Evolutionary conservation across 2,888 invertebrate species (phyloP).

Genomic region (Tetanocera ferruginea): DNA sequence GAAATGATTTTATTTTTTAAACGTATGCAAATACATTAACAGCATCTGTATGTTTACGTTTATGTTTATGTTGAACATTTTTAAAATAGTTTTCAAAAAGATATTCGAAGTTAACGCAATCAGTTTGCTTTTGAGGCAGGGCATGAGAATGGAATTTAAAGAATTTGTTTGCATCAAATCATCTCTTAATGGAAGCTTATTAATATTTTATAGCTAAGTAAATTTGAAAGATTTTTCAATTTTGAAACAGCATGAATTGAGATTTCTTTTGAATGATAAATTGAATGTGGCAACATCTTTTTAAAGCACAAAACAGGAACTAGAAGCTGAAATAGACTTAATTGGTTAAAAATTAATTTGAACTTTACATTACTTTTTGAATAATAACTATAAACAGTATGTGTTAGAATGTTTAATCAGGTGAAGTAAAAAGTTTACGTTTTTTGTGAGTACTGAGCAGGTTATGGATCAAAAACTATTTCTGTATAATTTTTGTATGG

Average conservation of each 20-base stretch:
- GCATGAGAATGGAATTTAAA: slow-evolving; percentile 11
- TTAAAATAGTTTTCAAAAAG: background rate
- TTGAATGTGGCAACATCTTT: background rate
- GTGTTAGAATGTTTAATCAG: no score
- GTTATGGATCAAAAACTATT: no score
- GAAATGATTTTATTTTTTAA: background rate
- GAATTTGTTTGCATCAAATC: background rate
- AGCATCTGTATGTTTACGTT: background rate
- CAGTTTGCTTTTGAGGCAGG: background rate
- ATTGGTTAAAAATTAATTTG: no score
- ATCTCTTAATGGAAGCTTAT: background rate
- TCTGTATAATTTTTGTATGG: no score
- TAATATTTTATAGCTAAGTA: background rate
- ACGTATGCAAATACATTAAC: background rate
- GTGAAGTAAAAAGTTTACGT: no score
- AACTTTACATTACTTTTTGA: no score
- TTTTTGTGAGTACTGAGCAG: no score
- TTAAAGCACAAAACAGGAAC: background rate
- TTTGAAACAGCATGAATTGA: background rate
- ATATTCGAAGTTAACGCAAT: background rate
- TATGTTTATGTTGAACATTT: background rate
- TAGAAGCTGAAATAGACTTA: background rate
- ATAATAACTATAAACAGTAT: no score
- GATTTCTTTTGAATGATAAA: background rate
- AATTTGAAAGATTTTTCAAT: background rate